Evolutionary conservation across 2,797 vertebrate species (phyloP).

Genomic region (Lepilemur ruficaudatus): DNA sequence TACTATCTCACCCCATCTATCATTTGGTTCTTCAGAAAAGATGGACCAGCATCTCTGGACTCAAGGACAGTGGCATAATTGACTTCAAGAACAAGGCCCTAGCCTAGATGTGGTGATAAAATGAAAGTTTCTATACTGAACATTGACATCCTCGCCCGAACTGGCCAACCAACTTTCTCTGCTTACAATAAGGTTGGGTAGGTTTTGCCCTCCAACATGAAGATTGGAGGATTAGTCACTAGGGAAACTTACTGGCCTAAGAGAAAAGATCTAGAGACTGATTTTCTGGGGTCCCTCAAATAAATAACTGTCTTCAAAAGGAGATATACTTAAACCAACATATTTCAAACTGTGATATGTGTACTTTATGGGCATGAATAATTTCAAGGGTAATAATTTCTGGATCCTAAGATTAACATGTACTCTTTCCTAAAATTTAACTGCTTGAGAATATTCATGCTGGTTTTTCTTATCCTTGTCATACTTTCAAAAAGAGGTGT

Average conservation of each 20-base stretch:
- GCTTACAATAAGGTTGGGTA: too few species aligned
- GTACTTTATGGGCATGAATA: background rate
- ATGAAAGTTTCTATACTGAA: background rate
- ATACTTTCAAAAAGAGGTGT: background rate
- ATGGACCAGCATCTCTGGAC: background rate
- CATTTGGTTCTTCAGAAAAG: background rate
- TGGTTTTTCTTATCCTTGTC: background rate
- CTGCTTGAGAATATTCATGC: background rate
- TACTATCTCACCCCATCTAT: background rate
- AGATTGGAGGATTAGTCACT: too few species aligned
- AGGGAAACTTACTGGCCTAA: background rate
- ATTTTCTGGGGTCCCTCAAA: background rate
- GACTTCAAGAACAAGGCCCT: background rate
- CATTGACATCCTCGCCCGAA: background rate
- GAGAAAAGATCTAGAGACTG: background rate
- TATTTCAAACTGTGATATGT: background rate
- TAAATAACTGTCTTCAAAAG: constrained; percentile 16
- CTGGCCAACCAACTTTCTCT: background rate
- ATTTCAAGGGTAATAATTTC: constrained; percentile 30
- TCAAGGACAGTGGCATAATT: background rate
- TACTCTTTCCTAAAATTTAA: constrained; percentile 21
- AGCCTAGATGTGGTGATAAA: background rate
- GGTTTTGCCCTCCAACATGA: background rate
- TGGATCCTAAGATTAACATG: background rate
- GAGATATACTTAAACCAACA: background rate